Conservation (phyloP, 2,797 vertebrate species). For the Microcaecilia unicolor region DNA sequence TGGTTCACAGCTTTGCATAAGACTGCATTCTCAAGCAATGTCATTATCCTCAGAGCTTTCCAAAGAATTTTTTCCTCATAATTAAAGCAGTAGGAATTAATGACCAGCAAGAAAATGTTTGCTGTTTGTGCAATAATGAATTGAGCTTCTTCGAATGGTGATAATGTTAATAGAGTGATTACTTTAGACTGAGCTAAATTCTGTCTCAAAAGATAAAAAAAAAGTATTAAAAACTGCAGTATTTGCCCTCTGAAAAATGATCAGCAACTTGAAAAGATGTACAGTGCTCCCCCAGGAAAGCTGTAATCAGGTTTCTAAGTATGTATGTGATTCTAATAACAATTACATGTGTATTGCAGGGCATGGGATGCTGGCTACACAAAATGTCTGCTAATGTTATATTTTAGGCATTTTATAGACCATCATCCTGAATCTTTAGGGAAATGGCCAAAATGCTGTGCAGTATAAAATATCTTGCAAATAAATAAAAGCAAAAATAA, state of each 20-base stretch:
- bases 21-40: conserved; percentile 36
- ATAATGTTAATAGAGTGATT: conserved; percentile 37
- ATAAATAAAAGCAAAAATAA: no score
- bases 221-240: conserved; percentile 35
- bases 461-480: no score
- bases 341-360: no score
- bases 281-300: conserved; percentile 8
- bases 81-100: conserved; percentile 53
- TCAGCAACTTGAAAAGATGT: conserved; percentile 23
- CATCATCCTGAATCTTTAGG: no score
- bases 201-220: conserved; percentile 31
- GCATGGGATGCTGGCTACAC: no score
- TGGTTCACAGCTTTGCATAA: conserved; percentile 14
- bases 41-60: conserved; percentile 36
- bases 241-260: conserved; percentile 3
- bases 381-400: no score
- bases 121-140: conserved; percentile 40
- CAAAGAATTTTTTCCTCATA: conserved; percentile 25
- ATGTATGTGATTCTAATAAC: conserved; percentile 15
- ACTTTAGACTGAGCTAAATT: conserved; percentile 36
- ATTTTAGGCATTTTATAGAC: no score
- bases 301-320: conserved; percentile 17
- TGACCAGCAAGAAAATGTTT: conserved; percentile 26
- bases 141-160: conserved; percentile 29
- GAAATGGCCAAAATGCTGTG: no score